phyloP scores from a whole-genome alignment of 2,113 vertebrate species.

The Myotis brandtii region DNA sequence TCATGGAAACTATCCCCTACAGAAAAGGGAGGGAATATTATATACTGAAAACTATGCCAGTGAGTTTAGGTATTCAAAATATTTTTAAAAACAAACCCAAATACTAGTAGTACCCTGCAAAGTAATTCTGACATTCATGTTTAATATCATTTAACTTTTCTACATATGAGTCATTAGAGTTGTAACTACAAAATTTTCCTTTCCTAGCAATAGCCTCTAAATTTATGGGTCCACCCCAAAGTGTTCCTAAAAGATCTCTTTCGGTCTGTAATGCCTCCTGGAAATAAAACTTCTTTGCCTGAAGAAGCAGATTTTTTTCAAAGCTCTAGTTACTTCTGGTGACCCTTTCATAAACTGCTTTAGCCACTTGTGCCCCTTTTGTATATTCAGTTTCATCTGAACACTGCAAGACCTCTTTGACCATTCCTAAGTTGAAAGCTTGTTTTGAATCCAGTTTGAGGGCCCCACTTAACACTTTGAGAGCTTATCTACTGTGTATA shows the following conservation, averaged over 20 bases:
- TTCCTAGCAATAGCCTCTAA: slow-evolving; percentile 89
- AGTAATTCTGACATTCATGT: background rate
- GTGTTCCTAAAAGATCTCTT: slow-evolving; percentile 91
- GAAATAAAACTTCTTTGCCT: slow-evolving; percentile 90
- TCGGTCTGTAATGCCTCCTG: slow-evolving; percentile 92
- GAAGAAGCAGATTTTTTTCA: slow-evolving; percentile 91
- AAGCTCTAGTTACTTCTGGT: slow-evolving; percentile 87
- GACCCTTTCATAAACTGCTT: slow-evolving; percentile 87
- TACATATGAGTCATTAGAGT: background rate
- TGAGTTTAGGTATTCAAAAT: background rate
- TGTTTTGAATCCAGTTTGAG: slow-evolving; percentile 84
- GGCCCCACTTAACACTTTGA: slow-evolving; percentile 90
- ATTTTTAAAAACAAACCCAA: background rate
- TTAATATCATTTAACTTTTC: background rate
- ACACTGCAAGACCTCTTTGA: slow-evolving; percentile 85
- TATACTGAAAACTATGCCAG: background rate
- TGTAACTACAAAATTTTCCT: slow-evolving; percentile 86
- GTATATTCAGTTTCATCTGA: slow-evolving; percentile 60
- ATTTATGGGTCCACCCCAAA: slow-evolving; percentile 95
- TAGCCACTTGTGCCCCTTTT: slow-evolving; percentile 90
- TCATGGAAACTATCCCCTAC: background rate
- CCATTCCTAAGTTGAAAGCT: slow-evolving; percentile 89
- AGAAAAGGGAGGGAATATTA: background rate
- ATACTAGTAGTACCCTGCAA: background rate
- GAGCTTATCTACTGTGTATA: slow-evolving; percentile 88